These are phyloP conservation scores for Magallana nippona DNA, from an alignment of 2,888 invertebrate genomes.

Conservation along the genomic window DNA sequence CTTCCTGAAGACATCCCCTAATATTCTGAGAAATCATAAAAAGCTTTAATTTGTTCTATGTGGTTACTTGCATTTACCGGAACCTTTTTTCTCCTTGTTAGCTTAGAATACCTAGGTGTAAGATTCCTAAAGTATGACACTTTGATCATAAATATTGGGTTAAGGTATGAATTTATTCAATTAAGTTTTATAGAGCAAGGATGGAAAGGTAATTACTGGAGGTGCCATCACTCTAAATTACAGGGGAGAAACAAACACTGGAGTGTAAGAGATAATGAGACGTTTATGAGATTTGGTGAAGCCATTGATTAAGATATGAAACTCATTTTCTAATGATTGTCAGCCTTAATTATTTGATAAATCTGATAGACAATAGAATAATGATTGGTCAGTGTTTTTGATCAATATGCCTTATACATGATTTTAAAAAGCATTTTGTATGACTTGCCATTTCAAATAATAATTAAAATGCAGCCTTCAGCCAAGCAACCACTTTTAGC, in stretches of 20 bases:
- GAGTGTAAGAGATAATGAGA: constrained; percentile 1
- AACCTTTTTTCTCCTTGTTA: not conserved
- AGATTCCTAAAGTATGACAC: not conserved
- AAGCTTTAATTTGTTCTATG: no score
- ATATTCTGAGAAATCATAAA: no score
- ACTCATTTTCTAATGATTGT: constrained; percentile 4
- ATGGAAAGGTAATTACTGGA: constrained; percentile 8
- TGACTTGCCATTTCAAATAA: no score
- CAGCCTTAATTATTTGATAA: not conserved
- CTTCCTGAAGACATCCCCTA: no score
- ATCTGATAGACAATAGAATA: constrained; percentile 3
- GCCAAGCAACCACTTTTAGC: no score
- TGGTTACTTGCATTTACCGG: no score
- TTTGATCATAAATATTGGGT: constrained; percentile 2
- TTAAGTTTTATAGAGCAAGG: constrained; percentile 19
- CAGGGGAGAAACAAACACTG: not conserved
- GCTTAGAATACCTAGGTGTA: not conserved
- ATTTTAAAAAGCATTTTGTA: not conserved
- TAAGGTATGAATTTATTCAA: constrained; percentile 13
- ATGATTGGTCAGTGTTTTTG: not conserved
- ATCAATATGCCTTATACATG: not conserved
- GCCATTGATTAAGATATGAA: constrained; percentile 13
- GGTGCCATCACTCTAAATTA: not conserved
- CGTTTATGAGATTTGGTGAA: not conserved
- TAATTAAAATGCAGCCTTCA: no score